Conservation (phyloP, 2,888 invertebrate species). For the Stenichneumon culpator region DNA sequence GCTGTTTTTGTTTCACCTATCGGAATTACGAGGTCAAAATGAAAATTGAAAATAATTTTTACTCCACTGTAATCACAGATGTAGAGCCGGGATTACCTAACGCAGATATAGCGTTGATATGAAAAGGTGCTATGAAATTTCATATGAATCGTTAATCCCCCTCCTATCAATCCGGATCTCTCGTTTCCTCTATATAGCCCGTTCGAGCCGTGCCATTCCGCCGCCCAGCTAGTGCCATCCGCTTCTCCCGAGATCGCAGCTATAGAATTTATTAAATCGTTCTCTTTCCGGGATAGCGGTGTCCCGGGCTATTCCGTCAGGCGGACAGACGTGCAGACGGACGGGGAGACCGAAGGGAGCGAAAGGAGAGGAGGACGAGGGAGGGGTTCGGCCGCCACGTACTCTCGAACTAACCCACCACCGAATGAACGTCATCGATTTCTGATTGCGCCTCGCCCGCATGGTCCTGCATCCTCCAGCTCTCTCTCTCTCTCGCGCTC, state of each 20-base stretch:
- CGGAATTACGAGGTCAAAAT: not conserved
- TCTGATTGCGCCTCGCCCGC: slow-evolving; percentile 72
- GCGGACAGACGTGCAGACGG: slow-evolving; percentile 37
- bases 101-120: not conserved
- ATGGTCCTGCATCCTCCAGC: slow-evolving; percentile 43
- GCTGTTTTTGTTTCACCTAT: not conserved
- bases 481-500: not conserved
- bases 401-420: slow-evolving; percentile 53
- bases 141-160: slow-evolving; percentile 46
- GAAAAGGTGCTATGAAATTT: slow-evolving; percentile 29
- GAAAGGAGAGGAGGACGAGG: slow-evolving; percentile 12
- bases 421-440: slow-evolving; percentile 74
- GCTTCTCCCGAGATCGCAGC: slow-evolving; percentile 41
- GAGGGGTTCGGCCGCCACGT: slow-evolving; percentile 31
- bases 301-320: slow-evolving; percentile 52
- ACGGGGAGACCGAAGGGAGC: slow-evolving; percentile 28
- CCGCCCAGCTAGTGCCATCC: slow-evolving; percentile 16
- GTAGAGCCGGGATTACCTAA: not conserved
- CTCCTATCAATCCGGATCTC: slow-evolving; percentile 35
- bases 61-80: slow-evolving; percentile 17
- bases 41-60: slow-evolving; percentile 3
- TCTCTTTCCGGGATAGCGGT: slow-evolving; percentile 41
- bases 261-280: slow-evolving; percentile 63
- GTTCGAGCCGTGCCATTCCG: not conserved
- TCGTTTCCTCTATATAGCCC: not conserved